Percentiles rank a stretch among this genome's conserved stretches.
Conservation (phyloP, 2,888 invertebrate species). For the Neelides folsomi region DNA sequence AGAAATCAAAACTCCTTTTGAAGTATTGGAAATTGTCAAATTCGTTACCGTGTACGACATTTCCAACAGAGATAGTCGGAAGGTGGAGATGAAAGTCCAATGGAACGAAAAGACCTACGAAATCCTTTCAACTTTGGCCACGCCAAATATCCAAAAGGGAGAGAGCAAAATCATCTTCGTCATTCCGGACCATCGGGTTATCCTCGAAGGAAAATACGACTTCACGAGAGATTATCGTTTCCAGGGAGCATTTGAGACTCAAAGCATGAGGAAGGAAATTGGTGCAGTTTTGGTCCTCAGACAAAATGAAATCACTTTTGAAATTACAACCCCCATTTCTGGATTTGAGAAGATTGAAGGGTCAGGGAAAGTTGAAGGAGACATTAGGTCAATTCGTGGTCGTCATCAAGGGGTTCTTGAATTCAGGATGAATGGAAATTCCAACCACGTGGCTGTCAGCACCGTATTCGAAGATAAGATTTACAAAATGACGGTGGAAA, state of each 20-base stretch:
- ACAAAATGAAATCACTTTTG: constrained; percentile 12
- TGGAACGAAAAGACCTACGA: constrained; percentile 16
- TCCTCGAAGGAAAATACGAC: constrained; percentile 17
- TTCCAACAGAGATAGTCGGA: too few relatives aligned
- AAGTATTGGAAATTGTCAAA: too few relatives aligned
- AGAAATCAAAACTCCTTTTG: too few relatives aligned
- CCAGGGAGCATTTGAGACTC: constrained; percentile 11
- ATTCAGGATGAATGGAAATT: constrained; percentile 19
- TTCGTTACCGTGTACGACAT: too few relatives aligned
- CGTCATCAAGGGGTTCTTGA: constrained; percentile 8
- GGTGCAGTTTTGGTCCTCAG: constrained; percentile 16
- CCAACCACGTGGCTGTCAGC: constrained; percentile 8
- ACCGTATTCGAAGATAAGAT: constrained; percentile 10
- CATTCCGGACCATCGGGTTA: not conserved
- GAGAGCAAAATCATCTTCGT: not conserved
- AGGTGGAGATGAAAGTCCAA: constrained; percentile 8
- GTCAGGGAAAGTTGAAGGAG: too few relatives aligned
- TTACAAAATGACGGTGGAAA: constrained; percentile 15
- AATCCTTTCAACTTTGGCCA: constrained; percentile 2
- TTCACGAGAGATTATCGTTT: constrained; percentile 20
- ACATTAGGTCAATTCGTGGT: constrained; percentile 3
- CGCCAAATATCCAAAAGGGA: not conserved
- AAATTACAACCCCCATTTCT: constrained; percentile 22
- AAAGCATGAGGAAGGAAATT: constrained; percentile 16
- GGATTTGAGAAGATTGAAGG: constrained; percentile 18